Conservation (phyloP, 2,888 invertebrate species). For the Dendrolimus houi region DNA sequence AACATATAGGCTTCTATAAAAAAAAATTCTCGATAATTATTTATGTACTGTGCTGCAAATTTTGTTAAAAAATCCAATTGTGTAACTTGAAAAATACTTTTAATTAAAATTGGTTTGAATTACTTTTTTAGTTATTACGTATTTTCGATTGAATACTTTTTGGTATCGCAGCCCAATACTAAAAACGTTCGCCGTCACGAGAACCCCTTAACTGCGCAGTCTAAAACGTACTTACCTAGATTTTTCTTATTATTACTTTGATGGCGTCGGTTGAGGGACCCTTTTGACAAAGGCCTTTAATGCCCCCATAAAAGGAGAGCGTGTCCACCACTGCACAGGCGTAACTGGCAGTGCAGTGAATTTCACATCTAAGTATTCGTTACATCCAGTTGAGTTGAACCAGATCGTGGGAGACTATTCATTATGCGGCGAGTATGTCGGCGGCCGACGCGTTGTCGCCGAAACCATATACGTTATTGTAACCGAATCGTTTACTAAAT, state of each 20-base stretch:
- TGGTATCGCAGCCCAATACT: too few relatives aligned
- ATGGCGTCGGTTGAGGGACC: neutral
- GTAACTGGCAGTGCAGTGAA: slow-evolving; percentile 9
- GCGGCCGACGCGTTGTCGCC: slow-evolving; percentile 27
- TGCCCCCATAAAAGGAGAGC: neutral
- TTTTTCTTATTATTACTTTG: too few relatives aligned
- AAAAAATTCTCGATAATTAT: neutral
- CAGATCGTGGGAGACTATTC: slow-evolving; percentile 28
- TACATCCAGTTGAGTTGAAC: slow-evolving; percentile 43
- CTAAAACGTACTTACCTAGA: too few relatives aligned
- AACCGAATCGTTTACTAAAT: slow-evolving; percentile 33
- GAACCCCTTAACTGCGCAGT: too few relatives aligned
- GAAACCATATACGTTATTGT: slow-evolving; percentile 51
- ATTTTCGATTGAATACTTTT: too few relatives aligned
- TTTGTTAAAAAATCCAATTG: too few relatives aligned
- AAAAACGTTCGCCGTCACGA: too few relatives aligned
- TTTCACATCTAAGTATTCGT: slow-evolving; percentile 26
- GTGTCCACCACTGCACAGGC: neutral
- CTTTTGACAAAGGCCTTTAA: neutral
- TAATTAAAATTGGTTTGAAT: too few relatives aligned
- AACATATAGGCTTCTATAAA: too few relatives aligned
- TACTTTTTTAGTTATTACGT: too few relatives aligned
- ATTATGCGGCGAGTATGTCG: slow-evolving; percentile 31
- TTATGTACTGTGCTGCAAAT: neutral
- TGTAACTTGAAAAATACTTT: too few relatives aligned